These are phyloP conservation scores for Caenorhabditis sp. DNA, from an alignment of 2,888 invertebrate genomes.

Conservation along the genomic window DNA sequence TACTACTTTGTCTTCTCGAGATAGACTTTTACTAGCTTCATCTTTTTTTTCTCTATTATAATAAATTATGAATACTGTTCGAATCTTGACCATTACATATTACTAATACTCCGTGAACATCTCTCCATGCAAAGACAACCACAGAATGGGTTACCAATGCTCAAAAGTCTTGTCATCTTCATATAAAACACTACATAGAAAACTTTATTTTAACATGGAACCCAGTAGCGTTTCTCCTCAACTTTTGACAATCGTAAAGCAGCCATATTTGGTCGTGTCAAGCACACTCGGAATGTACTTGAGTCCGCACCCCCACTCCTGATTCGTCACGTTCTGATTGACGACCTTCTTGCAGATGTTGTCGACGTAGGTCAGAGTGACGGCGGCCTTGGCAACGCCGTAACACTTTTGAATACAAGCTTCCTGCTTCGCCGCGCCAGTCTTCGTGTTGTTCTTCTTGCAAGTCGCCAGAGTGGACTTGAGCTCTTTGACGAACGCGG, in stretches of 20 bases:
- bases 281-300: conserved; percentile 23
- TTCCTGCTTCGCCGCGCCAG: conserved; percentile 33
- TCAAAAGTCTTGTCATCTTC: too few species aligned
- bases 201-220: too few species aligned
- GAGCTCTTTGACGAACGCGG: conserved; percentile 13
- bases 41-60: conserved; percentile 25
- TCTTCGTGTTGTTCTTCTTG: conserved; percentile 21
- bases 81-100: too few species aligned
- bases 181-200: too few species aligned
- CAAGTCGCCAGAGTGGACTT: conserved; percentile 19
- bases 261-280: conserved; percentile 15
- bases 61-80: conserved; percentile 50
- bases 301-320: conserved; percentile 40
- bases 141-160: too few species aligned
- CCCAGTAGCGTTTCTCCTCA: too few species aligned
- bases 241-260: conserved; percentile 39
- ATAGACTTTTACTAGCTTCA: conserved; percentile 23
- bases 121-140: too few species aligned
- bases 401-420: conserved; percentile 38
- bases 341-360: conserved; percentile 35
- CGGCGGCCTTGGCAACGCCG: conserved; percentile 36
- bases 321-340: conserved; percentile 38
- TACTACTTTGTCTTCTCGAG: background rate
- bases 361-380: conserved; percentile 32
- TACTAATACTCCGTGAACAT: too few species aligned